phyloP scores from a whole-genome alignment of 2,113 vertebrate species.

The Leptobrachium ailaonicum region DNA sequence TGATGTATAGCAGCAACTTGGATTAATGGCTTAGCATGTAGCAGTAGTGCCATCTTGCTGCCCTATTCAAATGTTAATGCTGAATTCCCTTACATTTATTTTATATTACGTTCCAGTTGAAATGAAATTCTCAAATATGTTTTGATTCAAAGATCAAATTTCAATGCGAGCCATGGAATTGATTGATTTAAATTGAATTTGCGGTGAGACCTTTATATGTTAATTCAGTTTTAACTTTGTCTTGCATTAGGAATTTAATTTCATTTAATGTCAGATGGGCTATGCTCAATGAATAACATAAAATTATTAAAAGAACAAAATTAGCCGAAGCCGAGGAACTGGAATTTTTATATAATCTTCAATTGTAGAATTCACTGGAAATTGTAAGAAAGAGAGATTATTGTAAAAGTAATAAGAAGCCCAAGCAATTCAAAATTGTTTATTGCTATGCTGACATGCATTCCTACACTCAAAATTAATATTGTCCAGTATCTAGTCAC shows the following conservation, averaged over 20 bases:
- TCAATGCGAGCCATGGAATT: not conserved
- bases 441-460: too few species aligned
- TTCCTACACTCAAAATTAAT: too few species aligned
- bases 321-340: not conserved
- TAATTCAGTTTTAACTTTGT: conserved; percentile 20
- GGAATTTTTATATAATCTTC: not conserved
- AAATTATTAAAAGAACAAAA: not conserved
- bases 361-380: too few species aligned
- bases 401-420: too few species aligned
- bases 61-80: conserved; percentile 25
- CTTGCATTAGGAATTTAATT: not conserved
- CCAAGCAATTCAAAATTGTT: too few species aligned
- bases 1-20: conserved; percentile 14
- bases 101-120: conserved; percentile 2
- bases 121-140: conserved; percentile 22
- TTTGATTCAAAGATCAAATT: conserved; percentile 34
- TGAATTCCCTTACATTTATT: conserved; percentile 2
- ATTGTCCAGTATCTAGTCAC: too few species aligned
- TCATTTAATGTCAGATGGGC: not conserved
- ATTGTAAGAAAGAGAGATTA: too few species aligned
- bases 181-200: conserved; percentile 25
- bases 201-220: conserved; percentile 5
- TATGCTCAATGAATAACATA: not conserved
- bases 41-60: conserved; percentile 28
- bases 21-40: conserved; percentile 28